These are phyloP conservation scores for Prorops nasuta DNA, from an alignment of 1,140 invertebrate genomes.

Conservation along the genomic window DNA sequence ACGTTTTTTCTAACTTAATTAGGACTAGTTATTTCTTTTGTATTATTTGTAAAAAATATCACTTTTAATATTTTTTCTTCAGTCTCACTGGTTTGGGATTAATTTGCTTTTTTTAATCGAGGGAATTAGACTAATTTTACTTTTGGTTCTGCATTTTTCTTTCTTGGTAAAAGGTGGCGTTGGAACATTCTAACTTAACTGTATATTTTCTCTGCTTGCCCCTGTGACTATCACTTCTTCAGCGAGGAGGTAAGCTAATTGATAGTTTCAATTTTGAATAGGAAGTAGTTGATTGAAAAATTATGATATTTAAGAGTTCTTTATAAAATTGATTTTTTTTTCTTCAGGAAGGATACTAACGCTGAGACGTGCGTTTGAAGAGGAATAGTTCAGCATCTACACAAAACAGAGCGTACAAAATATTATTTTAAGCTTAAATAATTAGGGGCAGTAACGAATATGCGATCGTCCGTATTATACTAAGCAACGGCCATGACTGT, in stretches of 20 bases:
- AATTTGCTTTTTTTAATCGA: slow-evolving; percentile 10
- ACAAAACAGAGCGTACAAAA: slow-evolving; percentile 52
- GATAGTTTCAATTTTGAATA: background rate
- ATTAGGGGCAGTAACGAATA: slow-evolving; percentile 18
- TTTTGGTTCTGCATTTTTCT: slow-evolving; percentile 20
- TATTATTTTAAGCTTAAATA: slow-evolving; percentile 50
- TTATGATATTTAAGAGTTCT: background rate
- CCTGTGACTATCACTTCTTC: slow-evolving; percentile 22
- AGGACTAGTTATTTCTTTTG: no score
- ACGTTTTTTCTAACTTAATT: no score
- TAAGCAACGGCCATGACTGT: slow-evolving; percentile 55
- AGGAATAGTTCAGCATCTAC: no score
- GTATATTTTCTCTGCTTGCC: slow-evolving; percentile 43
- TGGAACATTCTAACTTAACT: slow-evolving; percentile 41
- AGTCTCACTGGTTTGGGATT: background rate
- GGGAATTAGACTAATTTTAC: slow-evolving; percentile 2
- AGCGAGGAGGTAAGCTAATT: slow-evolving; percentile 43
- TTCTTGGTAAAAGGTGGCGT: slow-evolving; percentile 32
- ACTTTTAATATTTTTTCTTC: background rate
- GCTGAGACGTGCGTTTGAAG: slow-evolving; percentile 61
- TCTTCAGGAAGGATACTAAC: slow-evolving; percentile 61
- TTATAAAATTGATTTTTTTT: slow-evolving; percentile 13
- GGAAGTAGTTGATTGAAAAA: slow-evolving; percentile 3
- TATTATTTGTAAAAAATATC: no score
- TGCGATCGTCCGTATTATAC: slow-evolving; percentile 31